phyloP scores from a whole-genome alignment of 2,113 vertebrate species.

The Mustela lutreola region DNA sequence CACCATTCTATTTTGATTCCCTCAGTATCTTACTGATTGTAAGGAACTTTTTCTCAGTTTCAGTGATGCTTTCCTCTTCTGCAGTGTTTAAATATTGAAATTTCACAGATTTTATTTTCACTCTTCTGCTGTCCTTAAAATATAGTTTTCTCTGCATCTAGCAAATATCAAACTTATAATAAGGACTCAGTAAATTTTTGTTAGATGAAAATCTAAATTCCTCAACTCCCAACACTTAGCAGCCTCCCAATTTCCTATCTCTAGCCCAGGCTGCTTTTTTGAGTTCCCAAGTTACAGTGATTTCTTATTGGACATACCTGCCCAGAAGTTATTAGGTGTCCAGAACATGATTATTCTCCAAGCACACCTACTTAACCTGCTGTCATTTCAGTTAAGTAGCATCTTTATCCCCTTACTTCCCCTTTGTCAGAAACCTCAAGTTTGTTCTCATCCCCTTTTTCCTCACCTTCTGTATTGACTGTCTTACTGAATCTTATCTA shows the following conservation, averaged over 20 bases:
- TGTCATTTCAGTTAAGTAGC: not conserved
- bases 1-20: not conserved
- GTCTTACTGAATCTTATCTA: not conserved
- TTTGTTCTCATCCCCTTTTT: constrained; percentile 14
- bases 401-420: not conserved
- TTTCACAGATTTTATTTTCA: not conserved
- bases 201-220: not conserved
- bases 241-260: not conserved
- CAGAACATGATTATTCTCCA: not conserved
- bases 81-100: not conserved
- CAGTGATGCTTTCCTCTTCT: not conserved
- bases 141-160: not conserved
- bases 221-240: not conserved
- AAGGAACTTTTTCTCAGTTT: not conserved
- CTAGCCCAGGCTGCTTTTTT: not conserved
- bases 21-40: not conserved
- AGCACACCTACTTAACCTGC: not conserved
- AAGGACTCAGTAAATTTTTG: not conserved
- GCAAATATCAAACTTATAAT: not conserved
- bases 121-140: not conserved
- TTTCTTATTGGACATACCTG: not conserved
- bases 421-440: not conserved
- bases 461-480: not conserved
- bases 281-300: not conserved
- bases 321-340: not conserved